Evolutionary conservation across 2,888 invertebrate species (phyloP), one percentile per base, ranked within the genome.

Genomic region (Oegoconia quadripuncta): DNA sequence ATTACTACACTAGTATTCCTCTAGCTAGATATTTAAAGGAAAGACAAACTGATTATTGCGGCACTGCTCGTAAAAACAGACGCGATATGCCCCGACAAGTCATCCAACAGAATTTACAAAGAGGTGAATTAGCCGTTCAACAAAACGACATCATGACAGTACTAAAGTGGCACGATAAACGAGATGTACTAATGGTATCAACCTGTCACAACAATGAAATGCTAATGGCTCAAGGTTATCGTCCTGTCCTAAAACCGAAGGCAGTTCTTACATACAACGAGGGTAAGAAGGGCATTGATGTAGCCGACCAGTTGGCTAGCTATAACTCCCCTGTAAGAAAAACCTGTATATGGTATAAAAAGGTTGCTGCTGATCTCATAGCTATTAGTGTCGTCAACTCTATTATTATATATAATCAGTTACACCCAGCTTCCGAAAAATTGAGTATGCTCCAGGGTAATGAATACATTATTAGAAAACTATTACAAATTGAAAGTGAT

Each of bases 121-220:
- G 22, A 31, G 48, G 48, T 34, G 43, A 51, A 33, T 18, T 39
- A 13, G 40, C 37, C 31, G 48, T 42, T 11, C 32, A 27, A 27
- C 52, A 52, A 36, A 42, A 39, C 22, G 29, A 49, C 39, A 39
- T 30, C 36, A 18, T 42, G 16, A 50, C 52, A 17, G 38, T 46
- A 23, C 22, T 54, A 38, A 54, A 51, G 42, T 49, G 50, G 52
- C 39, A 41, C 17, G 50, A 50, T 41, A 41, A 44, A 41, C 27
- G 49, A 12, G 47, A 53, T 30, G 52, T 50, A 0, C 34, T 42
- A 15, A 41, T 53, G 42, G 27, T 36, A 32, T 33, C 22, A 12
- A 41, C 38, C 28, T 37, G 35, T n/a, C 48, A 46, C 31, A 33
- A 31, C 25, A 26, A 46, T 8, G 31, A 22, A 28, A 43, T 48